Base-by-base conservation (phyloP, 2,888 invertebrate genomes). In the Amaurobius ferox region DNA sequence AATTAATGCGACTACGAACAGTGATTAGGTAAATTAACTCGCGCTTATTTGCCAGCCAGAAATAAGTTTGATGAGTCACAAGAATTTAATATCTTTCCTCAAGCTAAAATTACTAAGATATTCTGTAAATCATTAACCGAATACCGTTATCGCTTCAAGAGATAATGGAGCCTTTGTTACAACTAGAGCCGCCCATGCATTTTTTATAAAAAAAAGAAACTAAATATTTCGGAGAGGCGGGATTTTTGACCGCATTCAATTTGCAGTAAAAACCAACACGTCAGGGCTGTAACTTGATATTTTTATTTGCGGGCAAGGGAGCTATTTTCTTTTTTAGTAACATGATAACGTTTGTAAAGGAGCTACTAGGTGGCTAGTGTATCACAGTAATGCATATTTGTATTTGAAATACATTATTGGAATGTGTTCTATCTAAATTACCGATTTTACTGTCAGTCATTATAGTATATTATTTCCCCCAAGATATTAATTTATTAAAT, bases 191-290 rank as follows among this genome's bases (percentile, higher is more conserved):
- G 30, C 39, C 32, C 40, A 28, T 85, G 83, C 77, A 85, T 85
- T 55, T 85, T 85, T 85, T 71, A 85, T 85, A 48, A 85, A 64
- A 55, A n/a, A n/a, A 29, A 16, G 32, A 32, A 62, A 7, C 44
- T 19, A 62, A 74, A 35, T 62, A 76, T 70, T 77, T 77, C 32
- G 32, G 48, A 30, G 48, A 48, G 72, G 77, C 72, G 73, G 35
- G 40, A 64, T 85, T 85, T 72, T 66, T 77, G 70, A 44, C 44
- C 64, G 48, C 83, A 39, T 83, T 83, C 77, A 85, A 85, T 85
- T 77, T 85, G 83, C 83, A 85, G 72, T 85, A 85, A 85, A 85
- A 85, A 68, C 66, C 61, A 66, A 72, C 76, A 40, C 29, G 23
- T 23, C 11, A 11, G 6, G 23, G 55, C 55, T 55, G 55, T 55